These are phyloP conservation scores for Lithobates sylvaticus DNA, from an alignment of 2,797 vertebrate species.

Conservation along the genomic window DNA sequence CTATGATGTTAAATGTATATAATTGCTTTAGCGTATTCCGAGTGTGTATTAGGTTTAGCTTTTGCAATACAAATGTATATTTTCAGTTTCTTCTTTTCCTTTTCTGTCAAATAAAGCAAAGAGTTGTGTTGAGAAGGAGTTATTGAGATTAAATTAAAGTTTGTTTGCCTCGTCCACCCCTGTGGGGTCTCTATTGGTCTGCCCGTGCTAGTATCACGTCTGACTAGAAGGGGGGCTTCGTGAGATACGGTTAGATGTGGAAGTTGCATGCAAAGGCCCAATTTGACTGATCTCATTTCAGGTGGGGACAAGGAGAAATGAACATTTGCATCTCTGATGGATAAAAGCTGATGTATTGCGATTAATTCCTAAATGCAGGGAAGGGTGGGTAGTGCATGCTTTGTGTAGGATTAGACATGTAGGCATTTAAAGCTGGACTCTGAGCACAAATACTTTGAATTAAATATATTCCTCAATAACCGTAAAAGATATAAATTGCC, in stretches of 20 bases:
- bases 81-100: background rate
- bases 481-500: no score
- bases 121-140: background rate
- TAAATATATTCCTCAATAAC: no score
- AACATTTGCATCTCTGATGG: background rate
- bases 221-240: slow-evolving; percentile 4
- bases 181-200: slow-evolving; percentile 29
- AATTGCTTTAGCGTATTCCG: no score
- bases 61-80: background rate
- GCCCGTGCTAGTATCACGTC: slow-evolving; percentile 1
- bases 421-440: no score
- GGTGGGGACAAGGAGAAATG: background rate
- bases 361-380: no score
- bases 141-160: slow-evolving; percentile 12
- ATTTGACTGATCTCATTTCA: background rate
- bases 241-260: slow-evolving; percentile 1
- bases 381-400: no score
- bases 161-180: background rate
- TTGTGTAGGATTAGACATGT: no score
- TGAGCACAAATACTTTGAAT: no score
- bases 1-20: no score
- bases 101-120: background rate
- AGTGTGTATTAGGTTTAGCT: no score
- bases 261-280: slow-evolving; percentile 27
- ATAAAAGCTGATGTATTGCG: background rate